Percentiles rank a stretch among this genome's conserved stretches.
These are phyloP conservation scores for Clarias gariepinus DNA, from an alignment of 2,113 vertebrate genomes.

Conservation along the genomic window DNA sequence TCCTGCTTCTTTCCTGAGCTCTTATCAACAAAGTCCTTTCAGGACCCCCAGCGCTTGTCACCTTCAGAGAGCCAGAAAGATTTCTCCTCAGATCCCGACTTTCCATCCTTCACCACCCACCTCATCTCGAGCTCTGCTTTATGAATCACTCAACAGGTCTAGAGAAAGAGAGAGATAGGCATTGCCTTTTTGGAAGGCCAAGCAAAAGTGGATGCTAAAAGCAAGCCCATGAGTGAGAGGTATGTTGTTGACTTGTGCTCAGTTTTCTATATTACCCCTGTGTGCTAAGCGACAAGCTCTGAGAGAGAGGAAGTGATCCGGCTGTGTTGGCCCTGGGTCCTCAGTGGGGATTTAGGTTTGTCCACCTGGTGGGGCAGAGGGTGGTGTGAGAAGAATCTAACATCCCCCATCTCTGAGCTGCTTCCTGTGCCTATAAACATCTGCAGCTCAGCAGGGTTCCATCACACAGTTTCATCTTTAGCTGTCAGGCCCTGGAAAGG, in stretches of 20 bases:
- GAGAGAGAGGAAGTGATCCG: constrained; percentile 37
- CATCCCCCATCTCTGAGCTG: constrained; percentile 9
- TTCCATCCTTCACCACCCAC: constrained; percentile 23
- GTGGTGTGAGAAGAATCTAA: constrained; percentile 40
- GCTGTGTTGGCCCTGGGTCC: constrained; percentile 18
- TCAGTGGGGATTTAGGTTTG: constrained; percentile 43
- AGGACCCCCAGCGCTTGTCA: constrained; percentile 16
- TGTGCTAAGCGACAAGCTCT: constrained; percentile 32
- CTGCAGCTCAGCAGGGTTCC: constrained; percentile 53
- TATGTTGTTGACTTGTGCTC: constrained; percentile 21
- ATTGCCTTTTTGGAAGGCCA: background rate
- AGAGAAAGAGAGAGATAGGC: background rate
- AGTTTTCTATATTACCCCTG: constrained; percentile 42
- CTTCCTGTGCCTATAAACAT: constrained; percentile 52
- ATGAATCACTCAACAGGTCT: constrained; percentile 22
- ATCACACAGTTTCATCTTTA: constrained; percentile 49
- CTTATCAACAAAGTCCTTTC: constrained; percentile 31
- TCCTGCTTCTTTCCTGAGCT: constrained; percentile 14
- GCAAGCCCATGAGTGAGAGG: constrained; percentile 1
- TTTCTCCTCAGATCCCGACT: constrained; percentile 33
- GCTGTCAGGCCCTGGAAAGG: constrained; percentile 47
- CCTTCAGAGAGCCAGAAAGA: constrained; percentile 33
- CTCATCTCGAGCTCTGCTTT: constrained; percentile 24
- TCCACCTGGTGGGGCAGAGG: constrained; percentile 46
- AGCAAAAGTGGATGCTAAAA: background rate